Base-by-base conservation (phyloP, 1,140 invertebrate species). In the Macrocentrus cingulum region DNA sequence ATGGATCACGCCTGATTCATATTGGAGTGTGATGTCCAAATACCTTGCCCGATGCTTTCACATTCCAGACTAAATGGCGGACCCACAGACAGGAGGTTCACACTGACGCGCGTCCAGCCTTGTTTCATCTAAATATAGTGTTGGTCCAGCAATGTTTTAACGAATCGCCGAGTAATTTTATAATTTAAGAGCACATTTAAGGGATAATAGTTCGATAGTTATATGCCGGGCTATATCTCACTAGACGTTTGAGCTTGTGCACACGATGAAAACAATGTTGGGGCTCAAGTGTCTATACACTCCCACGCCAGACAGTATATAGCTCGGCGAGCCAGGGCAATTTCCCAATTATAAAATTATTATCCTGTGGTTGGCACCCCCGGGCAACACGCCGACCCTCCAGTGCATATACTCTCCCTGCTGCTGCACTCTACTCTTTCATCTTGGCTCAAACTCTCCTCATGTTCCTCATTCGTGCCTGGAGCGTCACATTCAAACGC, bases 331-430 rank as follows among this genome's bases (percentile, higher is more conserved):
- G 74, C 69, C 73, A 49, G 63, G 74, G 74, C 76, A 77, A 77
- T 77, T 77, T 72, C 74, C 70, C 74, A 77, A 76, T 77, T 77
- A 77, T 77, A 76, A 77, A 76, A 77, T 77, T 77, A 77, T 77
- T 76, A 77, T 77, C 75, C 72, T 77, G 73, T 71, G 74, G 74
- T 77, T 76, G 73, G 73, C 75, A 77, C 74, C 75, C 75, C 67
- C 72, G 66, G 74, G 75, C 73, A 75, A 76, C 74, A 75, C 73
- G 69, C 73, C 67, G 63, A 51, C 60, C 58, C 64, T 34, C 66
- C 67, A 66, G 63, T 46, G 57, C 57, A 59, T 48, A 57, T 49
- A 23, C 23, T 49, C 45, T 49, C 41, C 44, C 54, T 52, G 59
- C 64, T 61, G 55, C 61, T 32, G 15, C 59, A 48, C 45, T 11